phyloP scores from a whole-genome alignment of 2,888 invertebrate species.

The Dusona sp. region DNA sequence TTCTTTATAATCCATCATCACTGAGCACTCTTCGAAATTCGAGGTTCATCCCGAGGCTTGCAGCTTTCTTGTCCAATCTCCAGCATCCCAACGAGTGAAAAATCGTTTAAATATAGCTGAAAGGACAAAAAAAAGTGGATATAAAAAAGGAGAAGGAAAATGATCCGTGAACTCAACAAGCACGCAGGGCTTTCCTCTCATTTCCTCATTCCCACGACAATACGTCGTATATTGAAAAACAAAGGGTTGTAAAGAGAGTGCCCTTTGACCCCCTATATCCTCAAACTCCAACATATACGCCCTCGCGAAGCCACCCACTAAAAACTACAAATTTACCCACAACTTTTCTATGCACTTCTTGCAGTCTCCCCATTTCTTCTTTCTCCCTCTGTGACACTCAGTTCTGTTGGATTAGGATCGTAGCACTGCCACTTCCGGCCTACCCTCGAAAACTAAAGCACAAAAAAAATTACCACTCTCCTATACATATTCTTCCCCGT shows the following conservation, averaged over 20 bases:
- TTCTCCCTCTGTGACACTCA: conserved; percentile 7
- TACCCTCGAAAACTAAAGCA: conserved; percentile 20
- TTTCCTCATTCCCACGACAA: conserved; percentile 81
- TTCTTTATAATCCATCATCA: conserved; percentile 46
- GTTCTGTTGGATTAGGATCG: conserved; percentile 63
- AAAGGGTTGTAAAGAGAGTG: conserved; percentile 77
- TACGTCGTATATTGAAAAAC: conserved; percentile 78
- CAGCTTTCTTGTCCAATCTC: conserved; percentile 33
- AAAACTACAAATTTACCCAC: conserved; percentile 67
- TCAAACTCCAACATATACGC: neutral
- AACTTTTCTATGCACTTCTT: conserved; percentile 52
- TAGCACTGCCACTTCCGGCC: conserved; percentile 58
- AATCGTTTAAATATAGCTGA: conserved; percentile 68
- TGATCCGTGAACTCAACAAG: conserved; percentile 30
- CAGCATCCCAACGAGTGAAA: conserved; percentile 46
- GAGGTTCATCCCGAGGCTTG: conserved; percentile 27
- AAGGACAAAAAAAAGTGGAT: conserved; percentile 25
- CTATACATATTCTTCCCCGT: conserved; percentile 23
- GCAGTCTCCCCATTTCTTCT: conserved; percentile 29
- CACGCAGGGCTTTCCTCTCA: conserved; percentile 66
- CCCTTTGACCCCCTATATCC: conserved; percentile 23
- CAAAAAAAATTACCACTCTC: conserved; percentile 49
- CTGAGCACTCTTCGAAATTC: conserved; percentile 54
- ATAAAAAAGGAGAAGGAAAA: conserved; percentile 39
- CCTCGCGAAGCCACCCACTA: conserved; percentile 58